These are phyloP conservation scores for Oxyura jamaicensis DNA, from an alignment of 2,113 vertebrate genomes.

Conservation along the genomic window DNA sequence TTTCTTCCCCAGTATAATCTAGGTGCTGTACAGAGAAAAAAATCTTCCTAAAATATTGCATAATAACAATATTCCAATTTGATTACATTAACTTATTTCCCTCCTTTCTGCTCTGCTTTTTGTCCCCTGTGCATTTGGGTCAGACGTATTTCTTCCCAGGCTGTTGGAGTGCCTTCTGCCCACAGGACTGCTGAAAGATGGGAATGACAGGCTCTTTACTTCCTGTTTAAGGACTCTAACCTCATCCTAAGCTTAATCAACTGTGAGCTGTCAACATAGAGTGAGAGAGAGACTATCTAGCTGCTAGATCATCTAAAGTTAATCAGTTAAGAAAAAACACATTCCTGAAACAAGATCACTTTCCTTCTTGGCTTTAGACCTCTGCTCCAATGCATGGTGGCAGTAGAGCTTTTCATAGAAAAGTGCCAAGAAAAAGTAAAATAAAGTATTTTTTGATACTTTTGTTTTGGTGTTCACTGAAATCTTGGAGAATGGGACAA, in stretches of 20 bases:
- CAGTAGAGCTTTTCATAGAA: not conserved
- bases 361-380: not conserved
- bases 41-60: not conserved
- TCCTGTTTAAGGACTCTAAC: not conserved
- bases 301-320: not conserved
- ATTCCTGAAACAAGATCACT: not conserved
- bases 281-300: not conserved
- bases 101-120: not conserved
- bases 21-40: not conserved
- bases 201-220: not conserved
- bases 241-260: not conserved
- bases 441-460: not conserved
- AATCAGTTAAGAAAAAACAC: not conserved
- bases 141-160: not conserved
- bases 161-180: not conserved
- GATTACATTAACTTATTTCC: not conserved
- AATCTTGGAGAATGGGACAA: not conserved
- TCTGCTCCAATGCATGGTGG: not conserved
- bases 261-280: fast-evolving
- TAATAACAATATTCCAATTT: not conserved
- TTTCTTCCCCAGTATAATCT: fast-evolving
- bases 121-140: not conserved
- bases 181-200: not conserved
- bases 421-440: not conserved
- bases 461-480: not conserved